phyloP scores from a whole-genome alignment of 2,113 vertebrate genomes.

The Pollachius pollachius region DNA sequence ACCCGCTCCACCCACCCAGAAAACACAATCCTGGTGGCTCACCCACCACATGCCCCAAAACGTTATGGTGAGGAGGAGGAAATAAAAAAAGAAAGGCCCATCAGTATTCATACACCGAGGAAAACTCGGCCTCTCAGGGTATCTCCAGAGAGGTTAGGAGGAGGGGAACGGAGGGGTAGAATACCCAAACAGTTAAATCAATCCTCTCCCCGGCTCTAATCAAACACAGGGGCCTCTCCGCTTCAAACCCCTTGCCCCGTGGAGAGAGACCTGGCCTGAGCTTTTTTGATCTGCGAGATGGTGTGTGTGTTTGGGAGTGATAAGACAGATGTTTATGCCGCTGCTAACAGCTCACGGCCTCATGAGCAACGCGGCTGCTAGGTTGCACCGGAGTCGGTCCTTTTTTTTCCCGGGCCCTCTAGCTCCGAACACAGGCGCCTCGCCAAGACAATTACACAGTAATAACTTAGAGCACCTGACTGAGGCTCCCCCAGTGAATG shows the following conservation, averaged over 20 bases:
- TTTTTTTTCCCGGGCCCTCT: constrained; percentile 57
- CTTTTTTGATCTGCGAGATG: constrained; percentile 64
- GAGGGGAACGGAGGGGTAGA: constrained; percentile 60
- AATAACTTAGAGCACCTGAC: constrained; percentile 68
- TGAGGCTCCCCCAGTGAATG: constrained; percentile 47
- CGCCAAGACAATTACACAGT: constrained; percentile 68
- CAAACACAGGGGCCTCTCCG: constrained; percentile 65
- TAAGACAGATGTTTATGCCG: constrained; percentile 68
- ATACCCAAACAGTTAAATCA: constrained; percentile 58
- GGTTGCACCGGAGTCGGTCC: constrained; percentile 50
- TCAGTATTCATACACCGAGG: constrained; percentile 71
- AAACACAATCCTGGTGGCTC: constrained; percentile 32
- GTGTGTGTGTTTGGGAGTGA: constrained; percentile 63
- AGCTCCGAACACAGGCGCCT: constrained; percentile 50
- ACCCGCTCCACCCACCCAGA: constrained; percentile 15
- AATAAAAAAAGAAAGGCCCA: constrained; percentile 51
- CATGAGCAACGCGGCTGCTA: constrained; percentile 44
- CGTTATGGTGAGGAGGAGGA: constrained; percentile 41
- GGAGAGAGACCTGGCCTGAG: constrained; percentile 47
- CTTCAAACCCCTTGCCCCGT: constrained; percentile 38
- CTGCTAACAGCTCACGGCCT: constrained; percentile 56
- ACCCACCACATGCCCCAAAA: constrained; percentile 32
- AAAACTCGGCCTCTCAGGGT: constrained; percentile 52
- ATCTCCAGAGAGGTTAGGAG: constrained; percentile 58
- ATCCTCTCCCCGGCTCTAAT: constrained; percentile 53